Conservation (phyloP, 1,140 invertebrate species). For the Psix sp. region DNA sequence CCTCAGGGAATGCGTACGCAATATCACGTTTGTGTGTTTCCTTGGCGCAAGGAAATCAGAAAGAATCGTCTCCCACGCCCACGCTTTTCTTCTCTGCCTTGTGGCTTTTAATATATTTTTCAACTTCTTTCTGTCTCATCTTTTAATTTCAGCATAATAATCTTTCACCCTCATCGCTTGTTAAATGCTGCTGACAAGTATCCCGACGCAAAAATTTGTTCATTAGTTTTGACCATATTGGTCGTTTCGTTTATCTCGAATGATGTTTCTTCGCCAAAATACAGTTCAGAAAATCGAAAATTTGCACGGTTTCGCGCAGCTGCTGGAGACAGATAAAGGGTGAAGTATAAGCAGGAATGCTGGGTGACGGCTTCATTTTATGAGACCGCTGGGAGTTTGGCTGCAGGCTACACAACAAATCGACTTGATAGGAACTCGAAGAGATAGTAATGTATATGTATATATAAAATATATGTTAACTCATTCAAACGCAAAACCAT, state of each 20-base stretch:
- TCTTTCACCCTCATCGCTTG: too few relatives aligned
- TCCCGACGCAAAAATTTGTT: too few relatives aligned
- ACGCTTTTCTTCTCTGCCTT: conserved; percentile 46
- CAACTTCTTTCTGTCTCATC: conserved; percentile 12
- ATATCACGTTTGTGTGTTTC: conserved; percentile 69
- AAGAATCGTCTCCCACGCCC: conserved; percentile 64
- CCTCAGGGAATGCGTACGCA: conserved; percentile 70
- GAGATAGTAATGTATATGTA: conserved; percentile 26
- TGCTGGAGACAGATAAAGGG: conserved; percentile 66
- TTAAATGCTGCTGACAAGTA: too few relatives aligned
- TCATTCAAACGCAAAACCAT: conserved; percentile 1
- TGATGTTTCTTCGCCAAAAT: too few relatives aligned
- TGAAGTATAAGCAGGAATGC: conserved; percentile 56
- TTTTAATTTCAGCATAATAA: conserved; percentile 3
- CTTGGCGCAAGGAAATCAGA: conserved; percentile 64
- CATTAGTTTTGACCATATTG: too few relatives aligned
- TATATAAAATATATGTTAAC: conserved; percentile 20
- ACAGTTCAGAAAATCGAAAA: conserved; percentile 26
- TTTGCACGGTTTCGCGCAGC: conserved; percentile 62
- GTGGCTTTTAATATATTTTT: conserved; percentile 48
- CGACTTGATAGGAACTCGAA: conserved; percentile 47
- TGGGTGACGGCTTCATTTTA: conserved; percentile 66
- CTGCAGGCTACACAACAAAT: conserved; percentile 69
- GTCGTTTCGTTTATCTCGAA: too few relatives aligned
- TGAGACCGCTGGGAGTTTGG: conserved; percentile 72